These are phyloP conservation scores for Oegoconia quadripuncta DNA, from an alignment of 2,888 invertebrate genomes.

Conservation along the genomic window DNA sequence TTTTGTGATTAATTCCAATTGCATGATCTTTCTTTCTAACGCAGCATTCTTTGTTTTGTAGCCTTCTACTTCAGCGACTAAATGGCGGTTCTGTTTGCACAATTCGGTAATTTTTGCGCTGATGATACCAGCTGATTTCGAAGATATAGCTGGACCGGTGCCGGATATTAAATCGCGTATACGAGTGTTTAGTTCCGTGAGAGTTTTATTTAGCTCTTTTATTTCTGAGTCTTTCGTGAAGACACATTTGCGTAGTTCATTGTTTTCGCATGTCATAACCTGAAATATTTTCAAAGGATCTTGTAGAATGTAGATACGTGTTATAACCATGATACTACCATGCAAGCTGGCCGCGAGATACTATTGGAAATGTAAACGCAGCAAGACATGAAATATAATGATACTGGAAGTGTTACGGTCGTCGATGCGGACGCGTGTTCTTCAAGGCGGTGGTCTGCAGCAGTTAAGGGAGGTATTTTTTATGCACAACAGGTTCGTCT, in stretches of 20 bases:
- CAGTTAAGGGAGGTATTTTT: no score
- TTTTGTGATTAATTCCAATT: conserved; percentile 56
- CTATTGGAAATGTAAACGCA: no score
- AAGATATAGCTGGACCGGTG: conserved; percentile 63
- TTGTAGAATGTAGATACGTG: no score
- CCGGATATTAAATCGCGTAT: conserved; percentile 74
- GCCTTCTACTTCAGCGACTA: conserved; percentile 80
- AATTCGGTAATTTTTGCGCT: conserved; percentile 83
- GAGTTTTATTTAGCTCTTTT: conserved; percentile 60
- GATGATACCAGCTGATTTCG: conserved; percentile 75
- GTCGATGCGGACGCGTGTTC: no score
- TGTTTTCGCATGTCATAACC: conserved; percentile 78
- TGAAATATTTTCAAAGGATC: conserved; percentile 38
- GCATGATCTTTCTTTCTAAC: conserved; percentile 71
- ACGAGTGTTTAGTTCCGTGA: conserved; percentile 60
- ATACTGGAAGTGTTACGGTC: no score
- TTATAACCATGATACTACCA: no score
- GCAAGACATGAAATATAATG: no score
- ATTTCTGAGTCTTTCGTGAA: conserved; percentile 68
- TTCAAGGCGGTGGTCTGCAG: no score
- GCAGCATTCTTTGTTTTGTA: conserved; percentile 79
- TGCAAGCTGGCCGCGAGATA: no score
- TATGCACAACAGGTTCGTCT: no score
- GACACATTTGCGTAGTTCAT: conserved; percentile 71
- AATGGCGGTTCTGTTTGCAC: conserved; percentile 82